Conservation (phyloP, 2,888 invertebrate genomes). For the Rhamnusium bicolor region DNA sequence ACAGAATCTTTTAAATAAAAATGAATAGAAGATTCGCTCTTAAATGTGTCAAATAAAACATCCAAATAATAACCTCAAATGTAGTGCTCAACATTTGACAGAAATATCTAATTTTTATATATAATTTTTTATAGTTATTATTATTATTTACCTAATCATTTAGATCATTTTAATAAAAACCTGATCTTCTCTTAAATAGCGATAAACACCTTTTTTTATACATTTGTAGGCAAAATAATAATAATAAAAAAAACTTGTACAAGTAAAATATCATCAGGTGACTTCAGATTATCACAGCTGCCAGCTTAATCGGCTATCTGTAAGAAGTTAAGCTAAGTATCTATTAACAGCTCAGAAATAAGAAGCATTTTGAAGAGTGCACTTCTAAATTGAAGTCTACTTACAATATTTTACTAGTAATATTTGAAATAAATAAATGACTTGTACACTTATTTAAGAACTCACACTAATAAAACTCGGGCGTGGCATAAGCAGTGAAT, state of each 20-base stretch:
- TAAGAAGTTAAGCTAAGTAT: neutral
- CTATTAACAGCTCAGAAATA: neutral
- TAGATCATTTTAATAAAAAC: no score
- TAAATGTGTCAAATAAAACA: neutral
- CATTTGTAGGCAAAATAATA: neutral
- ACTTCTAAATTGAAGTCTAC: neutral
- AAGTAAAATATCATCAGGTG: neutral
- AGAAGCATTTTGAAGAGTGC: neutral
- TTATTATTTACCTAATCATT: no score
- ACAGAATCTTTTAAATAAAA: neutral
- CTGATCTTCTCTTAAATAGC: no score
- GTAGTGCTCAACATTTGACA: neutral
- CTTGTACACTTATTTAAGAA: neutral
- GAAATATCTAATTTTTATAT: neutral
- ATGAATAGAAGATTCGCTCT: neutral
- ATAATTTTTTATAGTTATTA: neutral
- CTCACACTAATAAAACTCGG: no score
- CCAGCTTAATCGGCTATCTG: neutral
- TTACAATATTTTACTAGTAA: neutral
- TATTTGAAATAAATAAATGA: neutral
- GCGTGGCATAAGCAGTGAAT: no score
- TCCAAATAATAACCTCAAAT: neutral
- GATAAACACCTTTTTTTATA: no score
- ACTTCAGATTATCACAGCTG: neutral
- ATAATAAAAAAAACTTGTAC: neutral